Conservation (phyloP, 2,113 vertebrate genomes). For the Ceyx melanurus region DNA sequence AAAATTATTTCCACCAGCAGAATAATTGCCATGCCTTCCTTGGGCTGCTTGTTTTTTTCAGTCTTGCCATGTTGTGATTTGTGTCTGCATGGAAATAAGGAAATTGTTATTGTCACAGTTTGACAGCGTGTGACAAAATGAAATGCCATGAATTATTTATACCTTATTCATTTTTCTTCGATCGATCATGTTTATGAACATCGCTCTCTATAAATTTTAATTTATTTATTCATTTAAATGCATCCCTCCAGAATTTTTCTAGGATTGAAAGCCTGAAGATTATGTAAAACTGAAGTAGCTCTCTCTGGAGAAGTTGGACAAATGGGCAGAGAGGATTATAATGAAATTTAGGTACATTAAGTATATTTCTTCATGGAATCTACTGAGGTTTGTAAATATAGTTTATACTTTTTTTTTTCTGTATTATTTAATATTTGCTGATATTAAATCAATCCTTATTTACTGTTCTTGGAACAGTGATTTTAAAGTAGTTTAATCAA, state of each 20-base stretch:
- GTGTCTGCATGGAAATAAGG: constrained; percentile 2
- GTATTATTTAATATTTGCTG: neutral
- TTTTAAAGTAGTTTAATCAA: neutral
- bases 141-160: constrained; percentile 54
- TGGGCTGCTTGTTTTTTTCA: constrained; percentile 15
- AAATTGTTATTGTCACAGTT: constrained; percentile 44
- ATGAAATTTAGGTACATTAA: neutral
- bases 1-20: constrained; percentile 9
- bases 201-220: constrained; percentile 30
- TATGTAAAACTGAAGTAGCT: neutral
- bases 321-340: neutral
- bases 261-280: neutral
- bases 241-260: neutral
- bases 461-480: neutral
- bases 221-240: constrained; percentile 14
- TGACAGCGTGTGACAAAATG: constrained; percentile 44
- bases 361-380: neutral
- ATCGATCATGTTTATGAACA: constrained; percentile 16
- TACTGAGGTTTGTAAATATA: neutral
- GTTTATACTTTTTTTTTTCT: neutral
- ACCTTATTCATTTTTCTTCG: constrained; percentile 24
- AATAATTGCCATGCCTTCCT: neutral
- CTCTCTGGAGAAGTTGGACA: neutral
- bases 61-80: constrained; percentile 34
- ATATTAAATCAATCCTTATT: neutral